These are phyloP conservation scores for Loris lydekkerianus DNA, from an alignment of 2,797 vertebrate species.

Conservation along the genomic window DNA sequence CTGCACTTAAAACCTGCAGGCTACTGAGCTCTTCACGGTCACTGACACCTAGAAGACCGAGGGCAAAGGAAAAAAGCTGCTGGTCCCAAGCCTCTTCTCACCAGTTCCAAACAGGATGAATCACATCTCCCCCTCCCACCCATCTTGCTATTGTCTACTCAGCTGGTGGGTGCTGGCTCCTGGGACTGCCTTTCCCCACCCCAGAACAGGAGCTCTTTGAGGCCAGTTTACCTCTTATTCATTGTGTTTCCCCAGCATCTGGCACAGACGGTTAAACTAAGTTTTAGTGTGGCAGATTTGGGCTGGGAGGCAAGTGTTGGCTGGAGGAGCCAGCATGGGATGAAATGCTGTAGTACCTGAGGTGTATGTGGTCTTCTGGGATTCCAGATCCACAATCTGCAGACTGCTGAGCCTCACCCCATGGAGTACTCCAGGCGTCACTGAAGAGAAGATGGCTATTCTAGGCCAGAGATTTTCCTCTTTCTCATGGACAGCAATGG, in stretches of 20 bases:
- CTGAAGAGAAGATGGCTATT: constrained; percentile 86
- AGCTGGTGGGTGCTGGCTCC: neutral
- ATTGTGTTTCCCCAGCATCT: neutral
- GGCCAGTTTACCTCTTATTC: neutral
- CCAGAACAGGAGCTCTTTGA: neutral
- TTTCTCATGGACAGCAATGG: constrained; percentile 80
- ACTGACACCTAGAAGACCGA: constrained; percentile 18
- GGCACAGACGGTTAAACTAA: neutral
- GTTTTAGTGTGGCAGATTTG: neutral
- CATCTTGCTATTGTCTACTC: neutral
- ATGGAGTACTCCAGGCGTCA: constrained; percentile 89
- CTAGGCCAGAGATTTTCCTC: constrained; percentile 84
- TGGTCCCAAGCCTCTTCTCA: neutral
- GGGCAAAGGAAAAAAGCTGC: neutral
- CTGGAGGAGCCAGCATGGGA: neutral
- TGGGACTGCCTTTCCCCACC: neutral
- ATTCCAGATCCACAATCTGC: constrained; percentile 90
- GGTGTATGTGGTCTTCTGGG: constrained; percentile 87
- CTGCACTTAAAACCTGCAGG: constrained; percentile 89
- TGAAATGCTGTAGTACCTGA: constrained; percentile 86
- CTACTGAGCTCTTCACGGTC: constrained; percentile 88
- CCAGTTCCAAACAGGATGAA: neutral
- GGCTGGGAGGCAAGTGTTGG: too few relatives aligned
- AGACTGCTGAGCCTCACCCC: constrained; percentile 88
- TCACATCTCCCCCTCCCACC: accelerated